Evolutionary conservation across 1,140 invertebrate genomes (phyloP).

Genomic region (Drosophila quadrilineata): DNA sequence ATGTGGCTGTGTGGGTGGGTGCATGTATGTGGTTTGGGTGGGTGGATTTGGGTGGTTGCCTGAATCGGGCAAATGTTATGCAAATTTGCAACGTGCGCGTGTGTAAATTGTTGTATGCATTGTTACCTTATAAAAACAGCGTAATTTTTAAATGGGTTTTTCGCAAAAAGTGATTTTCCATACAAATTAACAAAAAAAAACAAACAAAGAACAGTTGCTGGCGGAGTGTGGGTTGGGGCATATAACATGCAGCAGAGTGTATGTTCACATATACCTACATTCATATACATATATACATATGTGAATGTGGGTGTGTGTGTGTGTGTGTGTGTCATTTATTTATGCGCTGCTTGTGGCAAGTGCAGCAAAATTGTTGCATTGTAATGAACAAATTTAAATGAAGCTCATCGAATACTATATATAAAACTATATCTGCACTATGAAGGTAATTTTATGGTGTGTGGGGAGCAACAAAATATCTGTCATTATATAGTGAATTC

Average conservation of each 20-base stretch:
- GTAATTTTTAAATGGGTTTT: slow-evolving; percentile 77
- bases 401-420: background rate
- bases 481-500: too few relatives aligned
- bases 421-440: too few relatives aligned
- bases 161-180: slow-evolving; percentile 75
- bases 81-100: slow-evolving; percentile 73
- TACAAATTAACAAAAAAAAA: slow-evolving; percentile 71
- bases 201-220: background rate
- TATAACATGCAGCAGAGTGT: background rate
- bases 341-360: slow-evolving; percentile 43
- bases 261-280: background rate
- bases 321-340: slow-evolving; percentile 42
- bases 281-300: background rate
- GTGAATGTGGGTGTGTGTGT: slow-evolving; percentile 4
- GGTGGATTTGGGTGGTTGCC: slow-evolving; percentile 9
- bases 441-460: too few relatives aligned
- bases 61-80: slow-evolving; percentile 73
- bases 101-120: slow-evolving; percentile 78
- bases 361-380: slow-evolving; percentile 34
- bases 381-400: slow-evolving; percentile 2
- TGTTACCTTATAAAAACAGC: slow-evolving; percentile 78
- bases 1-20: background rate
- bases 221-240: too few relatives aligned
- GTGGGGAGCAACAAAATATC: too few relatives aligned
- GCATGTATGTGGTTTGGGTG: slow-evolving; percentile 11